Conservation (phyloP, 64 coral and sea anemone genomes). For the Dendrophyllia cribrosa region DNA sequence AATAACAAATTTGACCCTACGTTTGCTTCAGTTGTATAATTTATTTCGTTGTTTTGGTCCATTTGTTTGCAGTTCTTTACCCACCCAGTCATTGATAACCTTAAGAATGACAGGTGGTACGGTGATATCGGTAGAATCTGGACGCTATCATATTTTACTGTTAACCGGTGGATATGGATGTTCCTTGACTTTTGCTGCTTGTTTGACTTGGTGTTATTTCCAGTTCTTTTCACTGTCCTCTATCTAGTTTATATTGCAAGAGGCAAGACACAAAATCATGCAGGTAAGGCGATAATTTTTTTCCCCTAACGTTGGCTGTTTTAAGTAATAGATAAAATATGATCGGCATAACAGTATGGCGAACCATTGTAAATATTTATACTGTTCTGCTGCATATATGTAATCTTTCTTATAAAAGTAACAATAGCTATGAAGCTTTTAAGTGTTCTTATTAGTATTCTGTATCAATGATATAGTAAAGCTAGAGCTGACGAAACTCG, state of each 20-base stretch:
- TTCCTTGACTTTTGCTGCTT: constrained; percentile 20
- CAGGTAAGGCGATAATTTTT: not conserved
- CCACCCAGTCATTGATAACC: not conserved
- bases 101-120: not conserved
- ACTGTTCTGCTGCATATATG: too few species aligned
- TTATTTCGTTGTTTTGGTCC: not conserved
- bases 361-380: too few species aligned
- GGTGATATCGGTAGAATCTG: not conserved
- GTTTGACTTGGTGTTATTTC: constrained; percentile 28
- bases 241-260: not conserved
- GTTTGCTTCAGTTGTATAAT: too few species aligned
- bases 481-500: too few species aligned
- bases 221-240: not conserved
- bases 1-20: too few species aligned
- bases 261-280: not conserved
- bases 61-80: not conserved
- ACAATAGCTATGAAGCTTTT: too few species aligned
- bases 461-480: too few species aligned
- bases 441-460: too few species aligned
- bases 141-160: not conserved
- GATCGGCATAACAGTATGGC: too few species aligned
- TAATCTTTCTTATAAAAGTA: too few species aligned
- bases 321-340: too few species aligned
- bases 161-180: not conserved
- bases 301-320: not conserved